Percentiles rank a stretch among this genome's conserved stretches.
Conservation (phyloP, 2,113 vertebrate genomes). For the Sula dactylatra region DNA sequence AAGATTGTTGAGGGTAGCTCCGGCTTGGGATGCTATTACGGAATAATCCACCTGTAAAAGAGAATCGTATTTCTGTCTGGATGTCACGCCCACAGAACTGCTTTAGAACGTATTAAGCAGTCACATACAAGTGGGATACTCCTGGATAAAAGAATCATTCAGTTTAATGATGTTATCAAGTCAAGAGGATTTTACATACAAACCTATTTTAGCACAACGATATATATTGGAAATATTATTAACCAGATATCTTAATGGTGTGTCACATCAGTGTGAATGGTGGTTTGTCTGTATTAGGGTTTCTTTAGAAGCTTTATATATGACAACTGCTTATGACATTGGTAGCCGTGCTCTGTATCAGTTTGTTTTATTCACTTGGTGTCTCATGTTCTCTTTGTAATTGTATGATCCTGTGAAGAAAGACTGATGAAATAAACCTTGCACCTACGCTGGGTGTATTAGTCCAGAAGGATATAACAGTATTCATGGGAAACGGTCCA, state of each 20-base stretch:
- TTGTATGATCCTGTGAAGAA: neutral
- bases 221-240: neutral
- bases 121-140: neutral
- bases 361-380: neutral
- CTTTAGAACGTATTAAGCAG: neutral
- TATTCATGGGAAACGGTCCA: neutral
- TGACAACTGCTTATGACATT: neutral
- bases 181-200: neutral
- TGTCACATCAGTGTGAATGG: neutral
- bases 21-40: constrained; percentile 90
- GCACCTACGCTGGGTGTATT: neutral
- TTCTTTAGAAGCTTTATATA: neutral
- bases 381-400: neutral
- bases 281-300: neutral
- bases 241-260: neutral
- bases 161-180: neutral
- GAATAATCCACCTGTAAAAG: constrained; percentile 91
- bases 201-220: neutral
- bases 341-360: neutral
- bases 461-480: neutral
- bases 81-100: neutral
- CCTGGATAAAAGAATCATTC: neutral
- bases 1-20: constrained; percentile 92
- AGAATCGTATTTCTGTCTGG: neutral
- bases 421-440: neutral